These are phyloP conservation scores for Cerastoderma edule DNA, from an alignment of 2,888 invertebrate genomes.

Conservation along the genomic window DNA sequence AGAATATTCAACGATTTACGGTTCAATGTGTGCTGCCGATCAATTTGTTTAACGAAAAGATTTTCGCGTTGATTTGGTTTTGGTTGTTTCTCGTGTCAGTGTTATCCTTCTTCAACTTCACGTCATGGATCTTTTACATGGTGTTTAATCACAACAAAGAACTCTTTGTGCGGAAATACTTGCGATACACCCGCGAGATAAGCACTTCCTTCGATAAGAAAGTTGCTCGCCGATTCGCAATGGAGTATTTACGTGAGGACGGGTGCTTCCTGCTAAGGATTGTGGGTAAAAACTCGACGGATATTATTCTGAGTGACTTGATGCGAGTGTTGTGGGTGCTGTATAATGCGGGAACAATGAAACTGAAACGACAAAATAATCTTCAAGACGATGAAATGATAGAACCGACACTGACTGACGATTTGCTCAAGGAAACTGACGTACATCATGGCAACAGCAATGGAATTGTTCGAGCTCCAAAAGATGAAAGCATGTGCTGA, in stretches of 20 bases:
- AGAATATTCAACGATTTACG: constrained; percentile 66
- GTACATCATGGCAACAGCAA: background rate
- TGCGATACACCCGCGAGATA: constrained; percentile 57
- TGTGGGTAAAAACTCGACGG: constrained; percentile 69
- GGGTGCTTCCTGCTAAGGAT: constrained; percentile 69
- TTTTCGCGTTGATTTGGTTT: constrained; percentile 72
- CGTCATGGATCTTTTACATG: constrained; percentile 67
- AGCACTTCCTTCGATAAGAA: constrained; percentile 65
- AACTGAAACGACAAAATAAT: background rate
- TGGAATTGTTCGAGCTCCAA: background rate
- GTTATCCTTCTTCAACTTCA: constrained; percentile 62
- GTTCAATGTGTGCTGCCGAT: constrained; percentile 73
- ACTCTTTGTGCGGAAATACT: constrained; percentile 64
- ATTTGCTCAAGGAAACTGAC: constrained; percentile 10
- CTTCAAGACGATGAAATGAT: constrained; percentile 1
- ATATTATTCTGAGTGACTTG: constrained; percentile 66
- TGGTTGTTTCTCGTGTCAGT: constrained; percentile 66
- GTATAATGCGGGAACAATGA: constrained; percentile 55
- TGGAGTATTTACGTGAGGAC: constrained; percentile 69
- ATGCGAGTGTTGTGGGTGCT: constrained; percentile 64
- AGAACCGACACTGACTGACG: constrained; percentile 22
- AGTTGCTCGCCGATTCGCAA: constrained; percentile 66
- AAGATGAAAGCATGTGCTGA: background rate
- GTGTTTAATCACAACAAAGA: constrained; percentile 62
- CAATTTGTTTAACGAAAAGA: constrained; percentile 72